Evolutionary conservation across 1,140 invertebrate species (phyloP).

Genomic region (Drosophila busckii): DNA sequence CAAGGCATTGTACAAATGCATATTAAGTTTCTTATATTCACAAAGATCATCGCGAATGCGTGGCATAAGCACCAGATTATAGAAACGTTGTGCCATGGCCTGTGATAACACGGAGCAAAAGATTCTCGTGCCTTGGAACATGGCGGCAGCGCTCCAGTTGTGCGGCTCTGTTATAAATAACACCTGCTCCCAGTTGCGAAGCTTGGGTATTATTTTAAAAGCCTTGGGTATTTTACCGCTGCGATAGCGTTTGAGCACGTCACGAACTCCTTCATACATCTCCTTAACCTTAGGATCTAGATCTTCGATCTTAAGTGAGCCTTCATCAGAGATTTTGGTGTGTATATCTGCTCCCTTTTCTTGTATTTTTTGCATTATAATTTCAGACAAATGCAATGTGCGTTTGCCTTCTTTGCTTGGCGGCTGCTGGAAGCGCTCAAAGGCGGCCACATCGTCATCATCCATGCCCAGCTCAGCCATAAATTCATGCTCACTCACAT

Average conservation of each 20-base stretch:
- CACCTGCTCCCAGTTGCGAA: slow-evolving; percentile 98
- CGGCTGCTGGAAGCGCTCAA: slow-evolving; percentile 91
- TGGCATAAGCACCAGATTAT: slow-evolving; percentile 94
- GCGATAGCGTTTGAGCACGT: slow-evolving; percentile 92
- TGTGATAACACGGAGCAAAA: slow-evolving; percentile 98
- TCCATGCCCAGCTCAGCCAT: slow-evolving; percentile 88
- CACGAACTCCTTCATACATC: slow-evolving; percentile 93
- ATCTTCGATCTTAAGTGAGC: slow-evolving; percentile 86
- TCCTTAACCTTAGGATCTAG: slow-evolving; percentile 87
- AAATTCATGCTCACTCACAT: slow-evolving; percentile 81
- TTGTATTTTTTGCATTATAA: slow-evolving; percentile 95
- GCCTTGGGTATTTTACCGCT: slow-evolving; percentile 98
- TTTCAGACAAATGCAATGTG: slow-evolving; percentile 89
- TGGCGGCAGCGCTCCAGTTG: slow-evolving; percentile 93
- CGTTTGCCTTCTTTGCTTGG: slow-evolving; percentile 80
- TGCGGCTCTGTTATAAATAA: slow-evolving; percentile 91
- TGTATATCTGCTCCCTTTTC: slow-evolving; percentile 95
- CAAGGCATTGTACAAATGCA: slow-evolving; percentile 97
- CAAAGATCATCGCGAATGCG: slow-evolving; percentile 96
- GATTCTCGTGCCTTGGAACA: slow-evolving; percentile 89
- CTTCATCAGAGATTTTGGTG: slow-evolving; percentile 90
- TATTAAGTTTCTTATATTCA: slow-evolving; percentile 97
- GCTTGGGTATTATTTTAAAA: slow-evolving; percentile 96
- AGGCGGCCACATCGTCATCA: slow-evolving; percentile 92
- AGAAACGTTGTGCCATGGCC: slow-evolving; percentile 98